These are phyloP conservation scores for Brachyrhaphis roseni DNA, from an alignment of 2,797 vertebrate genomes.

Conservation along the genomic window DNA sequence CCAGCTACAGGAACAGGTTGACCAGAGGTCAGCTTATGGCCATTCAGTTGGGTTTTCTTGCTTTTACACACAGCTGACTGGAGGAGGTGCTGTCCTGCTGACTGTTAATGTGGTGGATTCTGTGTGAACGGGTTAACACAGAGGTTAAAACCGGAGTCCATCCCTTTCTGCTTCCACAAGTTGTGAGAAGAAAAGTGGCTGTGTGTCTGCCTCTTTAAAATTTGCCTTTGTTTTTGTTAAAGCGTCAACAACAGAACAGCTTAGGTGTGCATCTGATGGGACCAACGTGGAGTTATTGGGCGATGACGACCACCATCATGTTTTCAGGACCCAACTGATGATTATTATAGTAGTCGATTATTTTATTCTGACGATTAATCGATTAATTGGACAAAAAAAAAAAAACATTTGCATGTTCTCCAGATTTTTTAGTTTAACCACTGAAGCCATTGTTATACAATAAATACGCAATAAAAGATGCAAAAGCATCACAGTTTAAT, in stretches of 20 bases:
- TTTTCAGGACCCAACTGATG: neutral
- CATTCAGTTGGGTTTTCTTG: neutral
- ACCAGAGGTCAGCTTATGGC: constrained; percentile 81
- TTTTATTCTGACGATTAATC: too few species aligned
- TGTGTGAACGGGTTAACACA: neutral
- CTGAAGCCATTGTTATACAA: too few species aligned
- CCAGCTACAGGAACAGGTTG: constrained; percentile 85
- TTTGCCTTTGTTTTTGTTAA: neutral
- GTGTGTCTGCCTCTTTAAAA: neutral
- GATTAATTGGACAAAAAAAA: too few species aligned
- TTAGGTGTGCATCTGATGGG: neutral
- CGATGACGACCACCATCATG: neutral
- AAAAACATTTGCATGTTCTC: too few species aligned
- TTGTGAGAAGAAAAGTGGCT: neutral
- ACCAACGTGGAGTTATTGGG: neutral
- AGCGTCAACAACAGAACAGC: neutral
- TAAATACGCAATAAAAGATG: too few species aligned
- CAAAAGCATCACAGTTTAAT: too few species aligned
- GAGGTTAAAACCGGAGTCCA: neutral
- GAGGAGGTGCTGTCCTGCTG: constrained; percentile 1
- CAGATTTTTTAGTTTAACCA: too few species aligned
- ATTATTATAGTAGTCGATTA: too few species aligned
- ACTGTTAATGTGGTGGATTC: neutral
- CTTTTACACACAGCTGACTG: neutral
- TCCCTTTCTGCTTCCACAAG: neutral